Conservation (phyloP, 2,797 vertebrate species). For the Paedocypris micromegethes region DNA sequence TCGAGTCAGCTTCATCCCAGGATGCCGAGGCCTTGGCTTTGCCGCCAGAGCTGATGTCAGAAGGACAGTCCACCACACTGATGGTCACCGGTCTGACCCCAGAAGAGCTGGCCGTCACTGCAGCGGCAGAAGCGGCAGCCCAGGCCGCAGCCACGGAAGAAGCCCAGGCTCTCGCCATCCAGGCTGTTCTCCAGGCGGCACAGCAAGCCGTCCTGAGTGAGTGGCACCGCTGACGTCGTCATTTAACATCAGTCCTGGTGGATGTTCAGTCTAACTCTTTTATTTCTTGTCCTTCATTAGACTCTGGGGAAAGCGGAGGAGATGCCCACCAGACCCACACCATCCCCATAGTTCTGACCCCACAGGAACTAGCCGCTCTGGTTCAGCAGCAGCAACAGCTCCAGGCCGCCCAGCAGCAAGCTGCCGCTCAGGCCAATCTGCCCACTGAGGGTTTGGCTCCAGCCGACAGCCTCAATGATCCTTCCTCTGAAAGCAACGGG, state of each 20-base stretch:
- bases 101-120: constrained; percentile 85
- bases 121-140: constrained; percentile 83
- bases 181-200: constrained; percentile 82
- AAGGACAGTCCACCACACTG: constrained; percentile 77
- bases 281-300: not conserved
- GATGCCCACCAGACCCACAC: constrained; percentile 68
- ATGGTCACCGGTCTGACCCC: constrained; percentile 86
- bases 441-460: constrained; percentile 89
- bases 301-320: constrained; percentile 59
- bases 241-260: not conserved
- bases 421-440: constrained; percentile 54
- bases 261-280: not conserved
- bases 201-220: constrained; percentile 80
- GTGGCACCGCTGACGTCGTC: not conserved
- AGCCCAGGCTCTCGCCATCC: constrained; percentile 81
- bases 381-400: constrained; percentile 83
- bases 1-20: constrained; percentile 46
- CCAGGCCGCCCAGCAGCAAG: constrained; percentile 73
- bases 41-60: constrained; percentile 85
- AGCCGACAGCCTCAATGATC: constrained; percentile 89
- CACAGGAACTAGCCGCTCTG: constrained; percentile 82
- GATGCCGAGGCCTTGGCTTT: constrained; percentile 71
- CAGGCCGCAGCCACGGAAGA: constrained; percentile 86
- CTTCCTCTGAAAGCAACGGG: constrained; percentile 82
- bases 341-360: constrained; percentile 87